Percentiles rank a stretch among this genome's conserved stretches.
phyloP scores from a whole-genome alignment of 2,888 invertebrate species.

The Parapristionchus giblindavisi region DNA sequence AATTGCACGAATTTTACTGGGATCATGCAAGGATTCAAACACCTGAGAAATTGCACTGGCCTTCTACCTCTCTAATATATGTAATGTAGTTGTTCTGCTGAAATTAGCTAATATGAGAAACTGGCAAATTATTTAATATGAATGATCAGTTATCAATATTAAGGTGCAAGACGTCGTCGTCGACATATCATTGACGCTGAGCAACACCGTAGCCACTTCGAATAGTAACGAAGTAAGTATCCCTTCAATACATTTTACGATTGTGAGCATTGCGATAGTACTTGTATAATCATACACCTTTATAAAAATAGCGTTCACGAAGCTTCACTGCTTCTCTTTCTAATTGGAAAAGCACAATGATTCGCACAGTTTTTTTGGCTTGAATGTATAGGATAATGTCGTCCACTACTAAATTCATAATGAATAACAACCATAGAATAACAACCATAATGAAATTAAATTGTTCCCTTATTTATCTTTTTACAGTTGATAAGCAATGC shows the following conservation, averaged over 20 bases:
- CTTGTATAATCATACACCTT: neutral
- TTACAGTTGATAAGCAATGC: constrained; percentile 32
- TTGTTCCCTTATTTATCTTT: no score
- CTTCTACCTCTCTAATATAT: no score
- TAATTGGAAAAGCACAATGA: neutral
- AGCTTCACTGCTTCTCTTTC: neutral
- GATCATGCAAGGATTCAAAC: no score
- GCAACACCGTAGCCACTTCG: constrained; percentile 40
- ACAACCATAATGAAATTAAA: no score
- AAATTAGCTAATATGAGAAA: neutral
- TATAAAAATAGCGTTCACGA: neutral
- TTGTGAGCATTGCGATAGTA: neutral
- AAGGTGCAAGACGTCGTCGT: constrained; percentile 42
- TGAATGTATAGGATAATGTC: no score
- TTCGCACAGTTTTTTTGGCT: no score
- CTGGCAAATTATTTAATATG: neutral
- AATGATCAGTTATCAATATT: neutral
- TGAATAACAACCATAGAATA: no score
- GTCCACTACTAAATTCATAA: neutral
- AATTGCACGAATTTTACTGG: no score
- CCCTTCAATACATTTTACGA: neutral
- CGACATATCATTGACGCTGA: constrained; percentile 37
- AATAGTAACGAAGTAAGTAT: constrained; percentile 36
- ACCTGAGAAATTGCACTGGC: no score
- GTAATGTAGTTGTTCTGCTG: no score